Base-by-base conservation (phyloP, 2,888 invertebrate genomes). In the Brenthis daphne region DNA sequence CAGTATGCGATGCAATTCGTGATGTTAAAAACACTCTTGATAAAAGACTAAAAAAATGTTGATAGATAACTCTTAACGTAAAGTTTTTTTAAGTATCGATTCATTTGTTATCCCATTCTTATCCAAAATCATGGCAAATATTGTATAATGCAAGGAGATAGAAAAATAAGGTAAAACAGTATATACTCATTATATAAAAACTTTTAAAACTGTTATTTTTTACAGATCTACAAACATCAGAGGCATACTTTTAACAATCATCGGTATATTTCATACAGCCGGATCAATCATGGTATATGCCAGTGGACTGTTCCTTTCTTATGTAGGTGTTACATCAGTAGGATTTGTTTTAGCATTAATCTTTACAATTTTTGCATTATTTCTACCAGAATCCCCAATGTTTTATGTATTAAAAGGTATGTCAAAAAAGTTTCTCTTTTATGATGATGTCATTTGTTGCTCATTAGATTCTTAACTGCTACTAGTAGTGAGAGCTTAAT, bases 371-470 rank as follows among this genome's bases (percentile, higher is more conserved):
- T 73, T 75, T 8, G 29, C 80, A 3, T 72, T 78, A 0, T 73
- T 78, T 1, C 75, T 85, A 58, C 83, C 85, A 0, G 87, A 86
- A 67, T 79, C 85, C n/a, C 86, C 86, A 0, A 71, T 83, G 3
- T 85, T 78, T 75, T 75, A 78, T 29, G 60, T 84, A 24, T 68
- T 84, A 66, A 77, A 77, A 74, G 82, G 85, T 84, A 73, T 58
- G 67, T 67, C 14, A 20, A 29, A 4, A 29, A 47, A 8, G 11
- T 37, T 37, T 37, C 37, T 37, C 6, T 8, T 11, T 37, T 37
- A 11, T 11, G 37, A 37, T 37, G 37, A 37, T 11, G 8, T 37
- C 37, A 8, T 11, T 37, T 11, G 11, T 37, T 37, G 37, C 37
- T 8, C 37, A 11, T 11, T 8, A 37, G 2, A 11, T 37, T 37